These are phyloP conservation scores for Pelosia muscerda DNA, from an alignment of 2,888 invertebrate species.

Conservation along the genomic window DNA sequence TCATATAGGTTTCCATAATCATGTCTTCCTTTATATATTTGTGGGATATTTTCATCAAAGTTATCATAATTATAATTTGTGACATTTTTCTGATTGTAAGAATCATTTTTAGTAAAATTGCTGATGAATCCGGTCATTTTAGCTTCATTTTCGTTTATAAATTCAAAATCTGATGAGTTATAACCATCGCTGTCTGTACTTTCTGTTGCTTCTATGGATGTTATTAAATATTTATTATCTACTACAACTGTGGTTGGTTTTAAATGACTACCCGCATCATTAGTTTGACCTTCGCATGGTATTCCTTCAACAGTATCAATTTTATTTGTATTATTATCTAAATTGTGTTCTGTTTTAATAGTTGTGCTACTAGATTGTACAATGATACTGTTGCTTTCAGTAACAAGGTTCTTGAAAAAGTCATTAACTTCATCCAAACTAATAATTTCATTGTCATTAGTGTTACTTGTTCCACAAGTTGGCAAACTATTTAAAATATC, in stretches of 20 bases:
- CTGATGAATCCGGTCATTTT: slow-evolving; percentile 50
- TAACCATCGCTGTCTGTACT: slow-evolving; percentile 55
- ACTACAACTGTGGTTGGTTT: background rate
- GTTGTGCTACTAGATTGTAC: background rate
- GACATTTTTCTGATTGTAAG: background rate
- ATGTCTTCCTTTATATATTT: background rate
- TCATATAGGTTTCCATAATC: background rate
- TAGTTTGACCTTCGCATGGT: background rate
- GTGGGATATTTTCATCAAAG: background rate
- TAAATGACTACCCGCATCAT: background rate
- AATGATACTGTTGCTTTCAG: background rate
- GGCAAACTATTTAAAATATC: slow-evolving; percentile 19
- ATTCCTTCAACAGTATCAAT: background rate
- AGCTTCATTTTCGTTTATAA: slow-evolving; percentile 73
- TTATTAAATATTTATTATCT: slow-evolving; percentile 24
- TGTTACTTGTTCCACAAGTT: background rate
- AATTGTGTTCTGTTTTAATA: background rate
- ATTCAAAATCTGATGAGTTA: slow-evolving; percentile 77
- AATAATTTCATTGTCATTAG: background rate
- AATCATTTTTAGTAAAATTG: slow-evolving; percentile 30
- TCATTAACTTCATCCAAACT: slow-evolving; percentile 8
- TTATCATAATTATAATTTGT: too few species aligned
- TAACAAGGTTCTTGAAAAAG: slow-evolving; percentile 17
- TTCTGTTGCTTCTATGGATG: slow-evolving; percentile 21
- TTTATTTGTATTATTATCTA: background rate